Evolutionary conservation across 2,113 vertebrate species (phyloP).

Genomic region (Raja brachyura): DNA sequence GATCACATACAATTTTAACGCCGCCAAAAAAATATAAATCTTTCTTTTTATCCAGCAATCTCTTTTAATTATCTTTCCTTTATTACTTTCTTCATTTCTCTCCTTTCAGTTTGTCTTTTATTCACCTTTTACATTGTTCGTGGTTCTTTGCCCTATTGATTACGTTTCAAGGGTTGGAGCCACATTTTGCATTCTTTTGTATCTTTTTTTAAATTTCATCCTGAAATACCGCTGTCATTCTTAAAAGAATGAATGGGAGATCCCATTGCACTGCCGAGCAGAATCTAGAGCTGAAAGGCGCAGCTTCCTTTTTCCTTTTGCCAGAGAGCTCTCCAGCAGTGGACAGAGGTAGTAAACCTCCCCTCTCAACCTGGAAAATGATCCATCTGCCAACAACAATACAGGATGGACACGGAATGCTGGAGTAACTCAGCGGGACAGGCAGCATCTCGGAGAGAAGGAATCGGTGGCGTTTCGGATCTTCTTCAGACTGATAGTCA

Average conservation of each 20-base stretch:
- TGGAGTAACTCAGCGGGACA: no score
- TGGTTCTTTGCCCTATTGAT: neutral
- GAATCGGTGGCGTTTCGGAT: no score
- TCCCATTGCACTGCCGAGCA: neutral
- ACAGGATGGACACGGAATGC: neutral
- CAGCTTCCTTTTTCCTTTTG: neutral
- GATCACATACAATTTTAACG: slow-evolving; percentile 9
- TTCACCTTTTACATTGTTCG: slow-evolving; percentile 6
- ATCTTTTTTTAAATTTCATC: slow-evolving; percentile 19
- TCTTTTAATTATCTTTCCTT: slow-evolving; percentile 10
- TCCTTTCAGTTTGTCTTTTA: neutral
- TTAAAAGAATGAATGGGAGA: neutral
- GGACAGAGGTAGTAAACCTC: neutral
- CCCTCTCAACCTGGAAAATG: neutral
- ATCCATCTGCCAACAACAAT: neutral
- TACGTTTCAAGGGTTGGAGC: neutral
- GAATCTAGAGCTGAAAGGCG: neutral
- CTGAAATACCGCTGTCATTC: neutral
- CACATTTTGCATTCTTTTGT: neutral
- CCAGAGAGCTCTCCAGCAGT: neutral
- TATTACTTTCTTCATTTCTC: neutral
- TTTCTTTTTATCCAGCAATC: slow-evolving; percentile 8
- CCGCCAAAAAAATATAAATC: slow-evolving; percentile 2
- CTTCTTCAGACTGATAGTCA: no score
- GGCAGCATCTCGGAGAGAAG: no score